Percentiles rank a stretch among this genome's conserved stretches.
Evolutionary conservation across 2,113 vertebrate genomes (phyloP).

Genomic region (Tricholaema leucomelas): DNA sequence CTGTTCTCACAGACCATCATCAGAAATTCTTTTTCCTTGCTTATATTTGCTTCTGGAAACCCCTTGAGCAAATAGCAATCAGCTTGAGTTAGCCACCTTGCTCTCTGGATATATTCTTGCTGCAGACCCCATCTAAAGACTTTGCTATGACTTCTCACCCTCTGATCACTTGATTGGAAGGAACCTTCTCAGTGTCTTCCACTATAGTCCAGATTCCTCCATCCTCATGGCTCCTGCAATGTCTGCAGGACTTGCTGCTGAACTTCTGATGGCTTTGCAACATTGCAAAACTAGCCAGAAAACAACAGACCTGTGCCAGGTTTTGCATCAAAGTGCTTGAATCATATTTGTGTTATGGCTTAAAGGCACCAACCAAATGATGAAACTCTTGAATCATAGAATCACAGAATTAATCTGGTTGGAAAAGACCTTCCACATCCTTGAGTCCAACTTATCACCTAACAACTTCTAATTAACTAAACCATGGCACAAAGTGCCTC

Average conservation of each 20-base stretch:
- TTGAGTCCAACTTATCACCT: too few relatives aligned
- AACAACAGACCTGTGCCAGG: neutral
- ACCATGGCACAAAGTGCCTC: too few relatives aligned
- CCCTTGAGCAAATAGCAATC: neutral
- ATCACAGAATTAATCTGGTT: too few relatives aligned
- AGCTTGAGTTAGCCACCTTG: neutral
- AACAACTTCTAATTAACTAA: too few relatives aligned
- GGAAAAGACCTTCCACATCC: too few relatives aligned
- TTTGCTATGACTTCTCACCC: neutral
- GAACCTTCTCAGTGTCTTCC: neutral
- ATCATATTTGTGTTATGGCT: neutral
- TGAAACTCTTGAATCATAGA: neutral
- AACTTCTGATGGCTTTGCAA: neutral
- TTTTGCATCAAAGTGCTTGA: neutral
- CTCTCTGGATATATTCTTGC: neutral
- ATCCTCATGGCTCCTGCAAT: neutral
- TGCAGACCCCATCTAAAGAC: neutral
- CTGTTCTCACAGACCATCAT: neutral
- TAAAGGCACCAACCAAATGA: neutral
- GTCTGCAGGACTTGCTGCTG: neutral
- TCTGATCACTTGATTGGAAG: neutral
- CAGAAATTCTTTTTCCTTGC: neutral
- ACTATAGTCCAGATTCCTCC: neutral
- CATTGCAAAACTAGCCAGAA: neutral
- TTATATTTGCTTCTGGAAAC: neutral